Conservation (phyloP, 2,888 invertebrate species). For the Drosophila fungiperda region DNA sequence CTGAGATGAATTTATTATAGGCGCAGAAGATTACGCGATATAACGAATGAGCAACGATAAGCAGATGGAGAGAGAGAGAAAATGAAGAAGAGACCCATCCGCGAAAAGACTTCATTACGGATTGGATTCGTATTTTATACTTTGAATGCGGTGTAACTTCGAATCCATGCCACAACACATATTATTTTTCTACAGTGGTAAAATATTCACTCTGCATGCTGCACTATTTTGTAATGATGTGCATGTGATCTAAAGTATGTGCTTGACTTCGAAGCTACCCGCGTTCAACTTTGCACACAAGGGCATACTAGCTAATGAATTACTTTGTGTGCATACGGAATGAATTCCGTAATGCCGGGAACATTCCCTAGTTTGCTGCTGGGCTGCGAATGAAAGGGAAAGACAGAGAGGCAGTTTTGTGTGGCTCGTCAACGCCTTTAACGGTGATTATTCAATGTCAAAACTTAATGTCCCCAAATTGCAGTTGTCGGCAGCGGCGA, state of each 20-base stretch:
- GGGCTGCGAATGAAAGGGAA: background rate
- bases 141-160: background rate
- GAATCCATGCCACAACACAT: background rate
- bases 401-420: slow-evolving; percentile 6
- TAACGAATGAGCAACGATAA: slow-evolving; percentile 52
- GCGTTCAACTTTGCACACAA: background rate
- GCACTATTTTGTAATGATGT: background rate
- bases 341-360: background rate
- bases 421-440: slow-evolving; percentile 71
- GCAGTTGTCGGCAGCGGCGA: slow-evolving; percentile 73
- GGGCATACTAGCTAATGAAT: background rate
- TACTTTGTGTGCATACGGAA: background rate
- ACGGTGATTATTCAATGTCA: slow-evolving; percentile 77
- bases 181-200: background rate
- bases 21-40: slow-evolving; percentile 65
- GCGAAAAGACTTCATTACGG: background rate
- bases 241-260: background rate
- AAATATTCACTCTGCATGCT: background rate
- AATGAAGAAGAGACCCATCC: background rate
- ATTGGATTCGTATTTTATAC: background rate
- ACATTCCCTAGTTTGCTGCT: background rate
- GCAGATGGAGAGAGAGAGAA: background rate
- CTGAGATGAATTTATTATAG: slow-evolving; percentile 76
- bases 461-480: slow-evolving; percentile 76
- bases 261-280: background rate